phyloP scores from a whole-genome alignment of 2,113 vertebrate species.

The Ophiodon elongatus region DNA sequence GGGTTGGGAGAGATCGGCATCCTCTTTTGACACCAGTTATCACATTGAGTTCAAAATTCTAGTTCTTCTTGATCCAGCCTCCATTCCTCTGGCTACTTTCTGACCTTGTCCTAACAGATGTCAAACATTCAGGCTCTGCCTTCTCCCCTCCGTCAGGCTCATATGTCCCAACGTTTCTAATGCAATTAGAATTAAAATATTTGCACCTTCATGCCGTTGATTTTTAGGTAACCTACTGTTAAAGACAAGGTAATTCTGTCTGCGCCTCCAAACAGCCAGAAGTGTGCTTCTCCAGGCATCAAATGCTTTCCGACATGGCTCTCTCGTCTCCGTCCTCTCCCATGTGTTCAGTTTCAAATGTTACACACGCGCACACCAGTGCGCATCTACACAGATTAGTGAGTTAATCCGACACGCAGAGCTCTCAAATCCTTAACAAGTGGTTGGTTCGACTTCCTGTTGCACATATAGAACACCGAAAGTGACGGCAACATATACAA shows the following conservation, averaged over 20 bases:
- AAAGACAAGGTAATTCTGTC: neutral
- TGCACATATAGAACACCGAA: neutral
- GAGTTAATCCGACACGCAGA: no score
- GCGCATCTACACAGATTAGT: neutral
- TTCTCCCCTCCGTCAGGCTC: neutral
- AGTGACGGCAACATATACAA: neutral
- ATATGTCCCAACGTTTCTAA: neutral
- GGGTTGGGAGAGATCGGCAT: neutral
- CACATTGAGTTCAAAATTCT: neutral
- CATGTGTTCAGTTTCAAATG: neutral
- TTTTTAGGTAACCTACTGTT: neutral
- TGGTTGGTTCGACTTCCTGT: neutral
- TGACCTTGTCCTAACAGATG: neutral
- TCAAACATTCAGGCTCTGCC: neutral
- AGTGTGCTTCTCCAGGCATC: neutral
- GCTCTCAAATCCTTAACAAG: neutral
- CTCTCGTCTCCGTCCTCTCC: neutral
- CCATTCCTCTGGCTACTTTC: neutral
- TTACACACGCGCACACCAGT: neutral
- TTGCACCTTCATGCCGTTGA: neutral
- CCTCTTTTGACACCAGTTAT: neutral
- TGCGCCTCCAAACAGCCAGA: neutral
- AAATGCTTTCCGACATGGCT: neutral
- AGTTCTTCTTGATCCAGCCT: neutral
- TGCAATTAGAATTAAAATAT: neutral